These are phyloP conservation scores for Alcis repandata DNA, from an alignment of 2,888 invertebrate genomes.

Conservation along the genomic window DNA sequence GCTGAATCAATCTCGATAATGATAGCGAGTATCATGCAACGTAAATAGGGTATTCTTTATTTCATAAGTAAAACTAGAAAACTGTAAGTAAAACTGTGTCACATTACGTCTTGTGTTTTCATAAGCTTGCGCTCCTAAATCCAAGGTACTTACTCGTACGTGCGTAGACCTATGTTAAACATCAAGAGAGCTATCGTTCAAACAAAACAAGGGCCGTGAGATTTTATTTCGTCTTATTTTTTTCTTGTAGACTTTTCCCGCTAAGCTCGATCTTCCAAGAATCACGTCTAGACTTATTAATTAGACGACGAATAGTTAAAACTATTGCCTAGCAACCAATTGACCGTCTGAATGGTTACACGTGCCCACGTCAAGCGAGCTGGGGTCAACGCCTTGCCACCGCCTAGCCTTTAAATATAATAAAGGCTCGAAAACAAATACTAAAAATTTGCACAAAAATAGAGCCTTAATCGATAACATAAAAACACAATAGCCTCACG, in stretches of 20 bases:
- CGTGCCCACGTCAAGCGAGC: not conserved
- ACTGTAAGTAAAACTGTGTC: too few relatives aligned
- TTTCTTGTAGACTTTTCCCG: not conserved
- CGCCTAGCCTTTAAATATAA: not conserved
- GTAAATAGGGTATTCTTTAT: too few relatives aligned
- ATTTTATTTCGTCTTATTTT: not conserved
- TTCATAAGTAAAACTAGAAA: too few relatives aligned
- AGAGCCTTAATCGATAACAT: conserved; percentile 6
- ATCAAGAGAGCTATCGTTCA: too few relatives aligned
- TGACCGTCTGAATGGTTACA: not conserved
- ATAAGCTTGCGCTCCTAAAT: too few relatives aligned
- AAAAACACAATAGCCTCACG: conserved; percentile 15
- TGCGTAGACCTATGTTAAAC: too few relatives aligned
- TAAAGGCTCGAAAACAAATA: not conserved
- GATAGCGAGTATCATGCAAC: too few relatives aligned
- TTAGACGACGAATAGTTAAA: too few relatives aligned
- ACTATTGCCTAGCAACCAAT: not conserved
- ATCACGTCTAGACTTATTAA: conserved; percentile 1
- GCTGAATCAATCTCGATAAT: too few relatives aligned
- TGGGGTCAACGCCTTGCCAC: not conserved
- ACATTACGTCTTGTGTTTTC: too few relatives aligned
- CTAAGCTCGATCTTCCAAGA: not conserved
- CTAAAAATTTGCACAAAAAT: conserved; percentile 1
- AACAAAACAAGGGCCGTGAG: too few relatives aligned
- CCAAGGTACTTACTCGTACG: too few relatives aligned